These are phyloP conservation scores for Dasypus novemcinctus DNA, from an alignment of 2,113 vertebrate genomes.

Conservation along the genomic window DNA sequence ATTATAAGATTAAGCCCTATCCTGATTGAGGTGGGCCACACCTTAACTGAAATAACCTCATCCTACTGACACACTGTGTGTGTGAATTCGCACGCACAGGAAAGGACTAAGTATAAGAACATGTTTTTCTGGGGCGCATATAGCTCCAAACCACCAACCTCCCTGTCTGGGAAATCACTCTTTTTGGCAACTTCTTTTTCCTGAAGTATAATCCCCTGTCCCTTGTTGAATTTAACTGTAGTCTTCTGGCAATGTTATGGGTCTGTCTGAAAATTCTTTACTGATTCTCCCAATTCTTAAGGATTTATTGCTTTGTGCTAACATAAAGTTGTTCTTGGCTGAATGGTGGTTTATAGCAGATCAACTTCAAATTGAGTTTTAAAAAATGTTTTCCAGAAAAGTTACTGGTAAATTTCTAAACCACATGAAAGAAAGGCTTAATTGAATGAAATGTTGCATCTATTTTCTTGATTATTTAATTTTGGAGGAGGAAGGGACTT, in stretches of 20 bases:
- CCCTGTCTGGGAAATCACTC: neutral
- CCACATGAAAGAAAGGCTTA: neutral
- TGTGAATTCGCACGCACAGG: too few relatives aligned
- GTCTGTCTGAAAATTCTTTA: slow-evolving; percentile 43
- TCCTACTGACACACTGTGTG: too few relatives aligned
- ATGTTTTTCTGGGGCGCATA: too few relatives aligned
- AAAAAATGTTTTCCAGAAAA: slow-evolving; percentile 14
- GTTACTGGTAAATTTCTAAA: neutral
- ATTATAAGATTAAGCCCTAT: too few relatives aligned
- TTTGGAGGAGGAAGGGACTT: neutral
- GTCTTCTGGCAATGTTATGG: neutral
- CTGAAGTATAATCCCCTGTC: neutral
- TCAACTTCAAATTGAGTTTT: neutral
- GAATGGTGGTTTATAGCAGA: neutral
- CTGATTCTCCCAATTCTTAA: neutral
- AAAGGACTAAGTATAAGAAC: too few relatives aligned
- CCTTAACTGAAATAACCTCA: too few relatives aligned
- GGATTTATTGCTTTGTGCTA: neutral
- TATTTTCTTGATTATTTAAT: neutral
- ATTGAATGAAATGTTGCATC: neutral
- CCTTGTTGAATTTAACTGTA: neutral
- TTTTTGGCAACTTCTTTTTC: neutral
- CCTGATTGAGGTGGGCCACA: too few relatives aligned
- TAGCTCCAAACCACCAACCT: neutral
- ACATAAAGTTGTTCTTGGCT: neutral